Evolutionary conservation across 2,113 vertebrate species (phyloP).

Genomic region (Chlorodrepanis virens): DNA sequence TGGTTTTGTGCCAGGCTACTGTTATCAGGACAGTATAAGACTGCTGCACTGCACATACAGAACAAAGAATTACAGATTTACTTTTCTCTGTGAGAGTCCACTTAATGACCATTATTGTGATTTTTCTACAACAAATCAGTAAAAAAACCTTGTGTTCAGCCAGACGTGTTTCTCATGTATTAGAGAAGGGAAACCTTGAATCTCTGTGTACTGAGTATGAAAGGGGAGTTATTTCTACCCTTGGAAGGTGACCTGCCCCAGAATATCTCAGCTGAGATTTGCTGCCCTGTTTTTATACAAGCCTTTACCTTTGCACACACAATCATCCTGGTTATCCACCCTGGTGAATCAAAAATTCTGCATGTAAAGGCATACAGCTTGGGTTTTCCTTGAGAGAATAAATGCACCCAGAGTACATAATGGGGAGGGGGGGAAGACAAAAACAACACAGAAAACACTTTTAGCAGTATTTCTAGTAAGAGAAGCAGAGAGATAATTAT

Average conservation of each 20-base stretch:
- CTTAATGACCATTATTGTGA: not conserved
- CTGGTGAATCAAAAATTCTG: not conserved
- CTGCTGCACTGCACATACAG: not conserved
- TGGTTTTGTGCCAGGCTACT: not conserved
- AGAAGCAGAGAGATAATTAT: not conserved
- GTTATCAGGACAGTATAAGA: not conserved
- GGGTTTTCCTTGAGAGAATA: not conserved
- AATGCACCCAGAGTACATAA: not conserved
- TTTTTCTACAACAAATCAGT: not conserved
- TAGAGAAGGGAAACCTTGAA: not conserved
- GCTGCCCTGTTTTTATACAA: not conserved
- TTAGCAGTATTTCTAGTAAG: not conserved
- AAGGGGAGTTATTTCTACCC: not conserved
- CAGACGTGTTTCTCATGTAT: not conserved
- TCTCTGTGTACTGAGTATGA: not conserved
- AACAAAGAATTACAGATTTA: constrained; percentile 37
- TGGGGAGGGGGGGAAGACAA: accelerated
- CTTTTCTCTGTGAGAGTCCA: not conserved
- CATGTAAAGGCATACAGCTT: not conserved
- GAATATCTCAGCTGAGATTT: not conserved
- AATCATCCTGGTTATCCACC: not conserved
- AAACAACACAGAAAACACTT: not conserved
- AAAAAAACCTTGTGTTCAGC: not conserved
- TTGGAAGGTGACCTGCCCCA: not conserved
- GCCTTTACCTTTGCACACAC: not conserved